phyloP scores from a whole-genome alignment of 2,113 vertebrate genomes.

The Pomatorhinus ruficollis region DNA sequence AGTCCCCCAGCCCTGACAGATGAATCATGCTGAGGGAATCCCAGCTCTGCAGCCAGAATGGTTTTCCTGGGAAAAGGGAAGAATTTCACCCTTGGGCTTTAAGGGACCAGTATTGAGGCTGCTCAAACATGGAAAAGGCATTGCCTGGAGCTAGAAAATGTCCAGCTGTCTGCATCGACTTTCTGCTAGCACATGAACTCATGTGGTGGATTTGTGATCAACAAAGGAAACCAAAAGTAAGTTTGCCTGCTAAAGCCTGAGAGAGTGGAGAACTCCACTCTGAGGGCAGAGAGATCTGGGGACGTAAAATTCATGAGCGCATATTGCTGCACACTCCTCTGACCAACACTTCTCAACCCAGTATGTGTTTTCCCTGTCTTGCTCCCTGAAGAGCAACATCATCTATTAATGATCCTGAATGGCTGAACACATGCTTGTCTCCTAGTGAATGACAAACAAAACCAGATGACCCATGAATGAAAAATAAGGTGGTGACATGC shows the following conservation, averaged over 20 bases:
- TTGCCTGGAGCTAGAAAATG: rapidly evolving
- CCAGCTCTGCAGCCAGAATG: background rate
- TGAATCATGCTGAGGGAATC: background rate
- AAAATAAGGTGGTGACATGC: background rate
- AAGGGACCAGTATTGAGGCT: background rate
- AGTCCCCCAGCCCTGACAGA: rapidly evolving
- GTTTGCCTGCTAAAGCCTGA: background rate
- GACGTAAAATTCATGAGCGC: background rate
- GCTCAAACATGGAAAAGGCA: background rate
- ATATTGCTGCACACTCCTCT: background rate
- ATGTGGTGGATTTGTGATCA: background rate
- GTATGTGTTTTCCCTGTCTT: background rate
- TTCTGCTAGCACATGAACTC: background rate
- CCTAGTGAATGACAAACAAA: background rate
- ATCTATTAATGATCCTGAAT: background rate
- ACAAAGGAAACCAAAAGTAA: background rate
- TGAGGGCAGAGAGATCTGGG: background rate
- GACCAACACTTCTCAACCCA: background rate
- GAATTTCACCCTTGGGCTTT: background rate
- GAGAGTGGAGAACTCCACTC: background rate
- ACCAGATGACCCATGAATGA: background rate
- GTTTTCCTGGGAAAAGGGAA: background rate
- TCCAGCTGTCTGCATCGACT: background rate
- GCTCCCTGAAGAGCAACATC: background rate
- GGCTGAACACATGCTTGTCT: background rate